Conservation (phyloP, 2,113 vertebrate species). For the Chlorodrepanis virens region DNA sequence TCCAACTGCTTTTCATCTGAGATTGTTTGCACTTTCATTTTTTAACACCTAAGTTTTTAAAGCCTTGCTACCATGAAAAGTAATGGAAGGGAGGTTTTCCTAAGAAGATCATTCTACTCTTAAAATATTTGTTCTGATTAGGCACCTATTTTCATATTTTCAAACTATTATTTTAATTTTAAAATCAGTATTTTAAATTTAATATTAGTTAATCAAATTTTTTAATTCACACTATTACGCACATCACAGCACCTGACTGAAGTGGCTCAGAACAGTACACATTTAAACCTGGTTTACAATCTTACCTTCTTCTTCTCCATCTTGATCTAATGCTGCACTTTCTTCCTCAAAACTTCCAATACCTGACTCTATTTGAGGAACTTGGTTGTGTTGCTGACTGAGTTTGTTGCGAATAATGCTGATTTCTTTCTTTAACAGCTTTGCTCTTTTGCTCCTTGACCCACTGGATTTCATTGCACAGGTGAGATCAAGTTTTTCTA, state of each 20-base stretch:
- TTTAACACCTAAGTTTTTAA: not conserved
- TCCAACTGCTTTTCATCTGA: accelerated
- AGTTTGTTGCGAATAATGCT: slow-evolving; percentile 84
- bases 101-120: not conserved
- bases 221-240: not conserved
- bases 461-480: slow-evolving; percentile 95
- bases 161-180: not conserved
- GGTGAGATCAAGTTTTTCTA: slow-evolving; percentile 94
- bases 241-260: not conserved
- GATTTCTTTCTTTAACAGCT: slow-evolving; percentile 92
- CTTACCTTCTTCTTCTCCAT: slow-evolving; percentile 80
- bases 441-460: slow-evolving; percentile 91
- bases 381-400: slow-evolving; percentile 79
- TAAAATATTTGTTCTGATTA: not conserved
- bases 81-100: not conserved
- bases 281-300: not conserved
- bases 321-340: slow-evolving; percentile 59
- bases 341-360: slow-evolving; percentile 76
- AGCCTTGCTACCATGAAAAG: not conserved
- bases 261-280: not conserved
- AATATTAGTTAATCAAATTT: not conserved
- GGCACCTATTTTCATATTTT: not conserved
- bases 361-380: slow-evolving; percentile 66
- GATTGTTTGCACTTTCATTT: not conserved
- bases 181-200: not conserved